Evolutionary conservation across 2,113 vertebrate genomes (phyloP), one percentile per base, ranked within the genome.

Genomic region (Seriola aureovittata): DNA sequence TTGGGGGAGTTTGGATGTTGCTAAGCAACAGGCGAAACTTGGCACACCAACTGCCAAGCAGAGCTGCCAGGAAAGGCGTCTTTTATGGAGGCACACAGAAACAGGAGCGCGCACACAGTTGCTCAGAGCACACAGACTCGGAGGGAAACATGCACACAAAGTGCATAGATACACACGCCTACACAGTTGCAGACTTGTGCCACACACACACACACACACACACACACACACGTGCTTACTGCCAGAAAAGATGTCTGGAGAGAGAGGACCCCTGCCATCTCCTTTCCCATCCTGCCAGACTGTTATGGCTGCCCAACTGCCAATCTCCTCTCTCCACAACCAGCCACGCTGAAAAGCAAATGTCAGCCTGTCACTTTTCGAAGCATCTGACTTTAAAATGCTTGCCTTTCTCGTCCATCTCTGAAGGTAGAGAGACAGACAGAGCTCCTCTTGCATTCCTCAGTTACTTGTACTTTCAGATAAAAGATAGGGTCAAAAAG

Each of bases 11-110:
- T 93, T 93, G 88, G 86, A 83, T 90, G 95, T 96, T 93, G 94
- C 95, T 94, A 93, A 95, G 95, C 94, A 96, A 96, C 95, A 95
- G 94, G 85, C 84, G 58, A 91, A 94, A 95, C 92, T 94, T 96
- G 95, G 95, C 92, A 94, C 90, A 62, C 77, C 80, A 52, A 88
- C 91, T 84, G 80, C 81, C 81, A 90, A 92, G 92, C 89, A 88
- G 88, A 90, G 92, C 89, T 91, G 93, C 94, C 95, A 95, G 93
- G 88, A 92, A 92, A 92, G 89, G 91, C 93, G 82, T 94, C 90
- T 93, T 94, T 94, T 94, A 91, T 93, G 91, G 93, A 92, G 66
- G 73, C 88, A 84, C 90, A 81, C 89, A 89, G 77, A 89, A 58
- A 88, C 44, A 78, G 25, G 77, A 86, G 76, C 42, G n/a, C 40